A percentile compares a stretch with the other conserved stretches of the same genome.
phyloP scores from a whole-genome alignment of 2,888 invertebrate genomes.

The Ophion ventricosus region DNA sequence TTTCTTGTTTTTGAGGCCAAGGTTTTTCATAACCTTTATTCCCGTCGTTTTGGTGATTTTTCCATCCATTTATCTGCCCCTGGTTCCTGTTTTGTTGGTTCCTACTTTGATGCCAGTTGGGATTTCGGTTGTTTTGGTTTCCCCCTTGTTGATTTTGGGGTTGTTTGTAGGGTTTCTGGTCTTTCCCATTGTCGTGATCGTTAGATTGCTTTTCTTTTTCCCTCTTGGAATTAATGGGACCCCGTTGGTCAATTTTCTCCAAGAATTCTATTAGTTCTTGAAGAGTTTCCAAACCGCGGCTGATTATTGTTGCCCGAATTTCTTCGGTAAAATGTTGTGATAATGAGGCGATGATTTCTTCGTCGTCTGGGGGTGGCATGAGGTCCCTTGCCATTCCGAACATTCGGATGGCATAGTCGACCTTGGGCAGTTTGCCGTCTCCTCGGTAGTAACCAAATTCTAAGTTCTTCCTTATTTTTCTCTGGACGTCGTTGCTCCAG shows the following conservation, averaged over 20 bases:
- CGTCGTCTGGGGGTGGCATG: background rate
- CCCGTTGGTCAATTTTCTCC: slow-evolving; percentile 26
- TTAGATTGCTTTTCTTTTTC: background rate
- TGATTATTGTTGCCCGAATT: slow-evolving; percentile 3
- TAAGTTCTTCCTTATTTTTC: background rate
- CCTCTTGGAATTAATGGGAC: slow-evolving; percentile 1
- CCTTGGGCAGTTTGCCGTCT: background rate
- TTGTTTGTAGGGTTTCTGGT: background rate
- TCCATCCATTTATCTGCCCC: background rate
- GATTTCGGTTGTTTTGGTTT: background rate
- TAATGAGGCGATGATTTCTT: background rate
- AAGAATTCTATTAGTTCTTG: background rate
- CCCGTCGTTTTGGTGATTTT: too few relatives aligned
- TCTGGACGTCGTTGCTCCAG: slow-evolving; percentile 14
- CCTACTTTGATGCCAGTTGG: background rate
- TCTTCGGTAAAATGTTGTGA: slow-evolving; percentile 11
- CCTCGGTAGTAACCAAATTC: background rate
- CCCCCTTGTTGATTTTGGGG: background rate
- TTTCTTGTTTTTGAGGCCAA: too few relatives aligned
- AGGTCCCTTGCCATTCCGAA: slow-evolving; percentile 1
- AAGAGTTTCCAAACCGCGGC: slow-evolving; percentile 2
- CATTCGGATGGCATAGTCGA: slow-evolving; percentile 10
- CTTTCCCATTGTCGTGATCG: background rate
- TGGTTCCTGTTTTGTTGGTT: slow-evolving; percentile 5
- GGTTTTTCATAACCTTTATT: too few relatives aligned